These are phyloP conservation scores for Cerastis leucographa DNA, from an alignment of 2,888 invertebrate species.

Conservation along the genomic window DNA sequence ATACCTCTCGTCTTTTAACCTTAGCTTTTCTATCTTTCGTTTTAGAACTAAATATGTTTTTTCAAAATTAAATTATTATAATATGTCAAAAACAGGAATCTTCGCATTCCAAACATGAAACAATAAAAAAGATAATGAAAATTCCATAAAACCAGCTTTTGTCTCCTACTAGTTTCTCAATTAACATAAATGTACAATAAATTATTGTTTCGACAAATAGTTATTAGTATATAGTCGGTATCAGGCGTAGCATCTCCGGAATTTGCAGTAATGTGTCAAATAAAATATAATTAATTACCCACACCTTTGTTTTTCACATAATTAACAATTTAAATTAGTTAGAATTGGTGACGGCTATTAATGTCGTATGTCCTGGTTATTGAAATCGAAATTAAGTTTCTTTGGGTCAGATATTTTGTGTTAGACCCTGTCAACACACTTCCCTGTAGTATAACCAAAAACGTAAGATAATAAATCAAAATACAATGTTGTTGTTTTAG, in stretches of 20 bases:
- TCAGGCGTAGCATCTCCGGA: conserved; percentile 75
- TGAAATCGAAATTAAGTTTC: conserved; percentile 33
- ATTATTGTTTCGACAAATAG: conserved; percentile 88
- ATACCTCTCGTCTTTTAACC: conserved; percentile 10
- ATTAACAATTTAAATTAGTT: conserved; percentile 61
- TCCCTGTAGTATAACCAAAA: neutral
- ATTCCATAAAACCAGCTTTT: conserved; percentile 86
- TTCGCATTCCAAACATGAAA: conserved; percentile 79
- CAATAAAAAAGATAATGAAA: conserved; percentile 86
- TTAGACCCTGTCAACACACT: neutral
- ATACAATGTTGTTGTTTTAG: neutral
- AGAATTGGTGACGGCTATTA: conserved; percentile 38
- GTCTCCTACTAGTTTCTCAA: conserved; percentile 82
- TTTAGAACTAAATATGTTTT: conserved; percentile 37
- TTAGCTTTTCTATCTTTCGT: conserved; percentile 5
- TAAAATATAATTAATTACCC: conserved; percentile 79
- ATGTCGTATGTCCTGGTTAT: conserved; percentile 47
- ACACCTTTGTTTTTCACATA: conserved; percentile 73
- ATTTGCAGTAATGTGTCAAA: conserved; percentile 79
- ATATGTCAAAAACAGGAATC: conserved; percentile 65
- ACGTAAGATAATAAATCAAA: neutral
- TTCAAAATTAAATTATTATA: conserved; percentile 46
- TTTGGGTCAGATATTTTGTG: conserved; percentile 19
- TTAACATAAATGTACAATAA: conserved; percentile 85
- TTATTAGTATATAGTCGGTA: conserved; percentile 80